phyloP scores from a whole-genome alignment of 92 coral and sea anemone species.

The Palythoa heliodiscus region DNA sequence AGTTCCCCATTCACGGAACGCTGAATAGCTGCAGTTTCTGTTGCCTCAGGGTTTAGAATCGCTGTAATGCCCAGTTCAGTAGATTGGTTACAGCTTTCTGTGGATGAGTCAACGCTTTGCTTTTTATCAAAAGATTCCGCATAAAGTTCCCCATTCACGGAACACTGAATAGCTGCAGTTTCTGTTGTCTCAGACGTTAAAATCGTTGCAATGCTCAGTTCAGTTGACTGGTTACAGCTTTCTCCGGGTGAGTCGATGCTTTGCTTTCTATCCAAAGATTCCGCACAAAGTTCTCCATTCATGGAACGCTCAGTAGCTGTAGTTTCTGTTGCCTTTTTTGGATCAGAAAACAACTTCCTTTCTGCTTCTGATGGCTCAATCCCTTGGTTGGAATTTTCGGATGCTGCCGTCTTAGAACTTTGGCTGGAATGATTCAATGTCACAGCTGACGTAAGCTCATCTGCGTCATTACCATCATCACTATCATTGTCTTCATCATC shows the following conservation, averaged over 20 bases:
- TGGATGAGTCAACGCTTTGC: not conserved
- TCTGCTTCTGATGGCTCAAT: constrained; percentile 2
- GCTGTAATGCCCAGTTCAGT: not conserved
- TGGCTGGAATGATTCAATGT: not conserved
- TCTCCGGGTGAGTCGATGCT: not conserved
- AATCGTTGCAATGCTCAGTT: not conserved
- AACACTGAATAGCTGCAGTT: not conserved
- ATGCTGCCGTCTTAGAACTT: not conserved
- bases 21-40: not conserved
- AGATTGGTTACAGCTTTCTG: not conserved
- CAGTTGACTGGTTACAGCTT: not conserved
- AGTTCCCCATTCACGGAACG: constrained; percentile 1
- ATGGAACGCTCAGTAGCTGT: not conserved
- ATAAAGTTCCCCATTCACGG: constrained; percentile 5
- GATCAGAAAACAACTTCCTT: not conserved
- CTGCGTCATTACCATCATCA: not conserved
- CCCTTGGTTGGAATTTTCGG: constrained; percentile 4
- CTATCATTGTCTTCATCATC: not conserved
- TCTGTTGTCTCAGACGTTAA: not conserved
- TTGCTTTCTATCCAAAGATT: constrained; percentile 15
- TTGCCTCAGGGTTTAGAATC: not conserved
- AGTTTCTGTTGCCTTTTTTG: not conserved
- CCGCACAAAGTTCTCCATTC: not conserved
- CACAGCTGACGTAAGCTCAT: not conserved
- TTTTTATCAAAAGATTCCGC: constrained; percentile 5